Conservation (phyloP, 2,888 invertebrate genomes). For the Leptinotarsa haldemani region DNA sequence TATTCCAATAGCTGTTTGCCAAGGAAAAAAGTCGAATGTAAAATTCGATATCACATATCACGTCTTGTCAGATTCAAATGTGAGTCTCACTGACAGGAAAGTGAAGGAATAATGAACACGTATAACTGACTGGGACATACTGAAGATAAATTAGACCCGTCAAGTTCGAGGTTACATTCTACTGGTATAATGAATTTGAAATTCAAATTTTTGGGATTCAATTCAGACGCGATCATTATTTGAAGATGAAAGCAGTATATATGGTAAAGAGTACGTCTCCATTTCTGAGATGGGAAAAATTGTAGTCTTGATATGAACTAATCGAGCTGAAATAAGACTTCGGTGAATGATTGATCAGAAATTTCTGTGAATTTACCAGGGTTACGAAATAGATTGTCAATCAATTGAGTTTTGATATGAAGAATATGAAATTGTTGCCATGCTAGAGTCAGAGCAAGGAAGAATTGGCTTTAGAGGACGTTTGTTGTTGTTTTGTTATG, state of each 20-base stretch:
- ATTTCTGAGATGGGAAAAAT: background rate
- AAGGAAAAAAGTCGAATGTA: background rate
- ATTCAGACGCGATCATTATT: slow-evolving; percentile 19
- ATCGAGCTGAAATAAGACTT: background rate
- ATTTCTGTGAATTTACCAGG: no score
- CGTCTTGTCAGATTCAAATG: slow-evolving; percentile 5
- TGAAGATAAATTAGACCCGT: slow-evolving; percentile 33
- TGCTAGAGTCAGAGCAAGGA: no score
- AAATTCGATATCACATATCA: background rate
- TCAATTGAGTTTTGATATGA: no score
- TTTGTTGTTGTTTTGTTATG: no score
- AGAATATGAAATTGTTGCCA: no score
- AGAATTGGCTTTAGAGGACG: no score
- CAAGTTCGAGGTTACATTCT: slow-evolving; percentile 29
- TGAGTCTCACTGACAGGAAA: background rate
- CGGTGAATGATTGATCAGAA: background rate
- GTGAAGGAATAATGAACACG: slow-evolving; percentile 36
- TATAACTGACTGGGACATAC: slow-evolving; percentile 29
- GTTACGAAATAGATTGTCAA: no score
- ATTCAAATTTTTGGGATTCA: slow-evolving; percentile 20
- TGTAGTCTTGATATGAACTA: background rate
- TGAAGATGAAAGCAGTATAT: slow-evolving; percentile 6
- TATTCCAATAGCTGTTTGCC: background rate
- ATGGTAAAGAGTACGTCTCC: background rate
- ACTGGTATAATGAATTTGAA: slow-evolving; percentile 22